These are phyloP conservation scores for Lasioglossum pauxillum DNA, from an alignment of 2,888 invertebrate genomes.

Conservation along the genomic window DNA sequence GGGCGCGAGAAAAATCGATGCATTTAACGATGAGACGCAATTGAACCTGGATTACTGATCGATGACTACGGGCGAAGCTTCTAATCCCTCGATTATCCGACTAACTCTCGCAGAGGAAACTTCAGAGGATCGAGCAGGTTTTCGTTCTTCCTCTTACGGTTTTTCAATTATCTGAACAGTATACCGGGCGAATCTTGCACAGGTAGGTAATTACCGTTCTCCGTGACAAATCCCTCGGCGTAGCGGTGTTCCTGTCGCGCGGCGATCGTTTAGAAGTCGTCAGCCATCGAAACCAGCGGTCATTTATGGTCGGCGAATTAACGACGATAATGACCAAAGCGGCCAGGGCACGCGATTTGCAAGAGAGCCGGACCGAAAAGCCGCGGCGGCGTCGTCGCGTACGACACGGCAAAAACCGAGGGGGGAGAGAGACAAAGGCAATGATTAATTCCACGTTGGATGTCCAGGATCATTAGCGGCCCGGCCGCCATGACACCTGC, in stretches of 20 bases:
- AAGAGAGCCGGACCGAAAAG: constrained; percentile 59
- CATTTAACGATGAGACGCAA: neutral
- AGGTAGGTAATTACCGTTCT: constrained; percentile 15
- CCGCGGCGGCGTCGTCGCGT: constrained; percentile 51
- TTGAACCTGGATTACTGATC: neutral
- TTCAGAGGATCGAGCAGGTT: neutral
- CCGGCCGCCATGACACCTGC: constrained; percentile 83
- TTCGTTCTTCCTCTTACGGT: neutral
- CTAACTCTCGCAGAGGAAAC: neutral
- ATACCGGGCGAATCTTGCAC: neutral
- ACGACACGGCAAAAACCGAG: constrained; percentile 64
- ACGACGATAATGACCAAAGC: constrained; percentile 64
- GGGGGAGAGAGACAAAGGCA: constrained; percentile 80
- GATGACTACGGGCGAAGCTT: neutral
- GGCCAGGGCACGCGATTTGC: constrained; percentile 44
- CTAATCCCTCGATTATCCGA: neutral
- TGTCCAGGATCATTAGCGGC: constrained; percentile 82
- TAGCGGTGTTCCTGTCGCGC: neutral
- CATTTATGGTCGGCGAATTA: constrained; percentile 50
- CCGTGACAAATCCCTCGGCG: constrained; percentile 18
- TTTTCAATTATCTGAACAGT: constrained; percentile 9
- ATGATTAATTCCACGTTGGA: constrained; percentile 83
- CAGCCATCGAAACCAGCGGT: constrained; percentile 40
- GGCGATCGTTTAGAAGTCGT: constrained; percentile 41
- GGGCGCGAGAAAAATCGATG: neutral